A percentile compares a stretch with the other conserved stretches of the same genome.
Evolutionary conservation across 2,113 vertebrate species (phyloP).

Genomic region (Cryptotis parvus): DNA sequence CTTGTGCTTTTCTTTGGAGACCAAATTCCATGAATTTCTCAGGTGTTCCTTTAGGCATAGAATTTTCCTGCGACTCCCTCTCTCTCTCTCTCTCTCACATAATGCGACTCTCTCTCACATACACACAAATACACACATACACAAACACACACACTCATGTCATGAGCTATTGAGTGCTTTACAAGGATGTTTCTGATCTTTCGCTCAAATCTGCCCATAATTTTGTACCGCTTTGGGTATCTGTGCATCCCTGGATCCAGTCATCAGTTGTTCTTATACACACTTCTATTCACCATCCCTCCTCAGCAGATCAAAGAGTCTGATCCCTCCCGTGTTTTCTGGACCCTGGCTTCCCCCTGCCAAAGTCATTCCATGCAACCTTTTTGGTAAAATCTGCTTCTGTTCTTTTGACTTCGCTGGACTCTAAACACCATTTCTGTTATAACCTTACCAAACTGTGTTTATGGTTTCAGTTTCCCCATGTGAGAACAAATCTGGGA

Average conservation of each 20-base stretch:
- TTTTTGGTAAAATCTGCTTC: not conserved
- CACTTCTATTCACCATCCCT: not conserved
- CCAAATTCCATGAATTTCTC: slow-evolving; percentile 53
- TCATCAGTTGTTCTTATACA: not conserved
- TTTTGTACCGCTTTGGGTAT: not conserved
- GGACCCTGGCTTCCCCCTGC: not conserved
- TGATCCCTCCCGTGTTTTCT: slow-evolving; percentile 48
- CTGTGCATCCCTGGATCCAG: not conserved
- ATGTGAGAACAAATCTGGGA: not conserved
- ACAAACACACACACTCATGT: not conserved
- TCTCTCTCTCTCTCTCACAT: not conserved
- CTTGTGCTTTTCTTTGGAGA: slow-evolving; percentile 18
- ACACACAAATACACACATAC: too few relatives aligned
- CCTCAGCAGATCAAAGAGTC: not conserved
- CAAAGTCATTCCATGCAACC: slow-evolving; percentile 10
- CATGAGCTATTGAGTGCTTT: not conserved
- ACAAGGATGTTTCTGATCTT: not conserved
- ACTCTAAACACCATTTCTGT: not conserved
- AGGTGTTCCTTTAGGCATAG: not conserved
- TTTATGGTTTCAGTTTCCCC: not conserved
- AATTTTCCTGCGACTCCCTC: slow-evolving; percentile 27
- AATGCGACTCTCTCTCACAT: too few relatives aligned
- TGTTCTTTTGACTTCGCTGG: not conserved
- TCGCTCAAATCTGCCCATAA: not conserved
- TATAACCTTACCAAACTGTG: not conserved